phyloP scores from a whole-genome alignment of 2,888 invertebrate species.

The Clanis bilineata region DNA sequence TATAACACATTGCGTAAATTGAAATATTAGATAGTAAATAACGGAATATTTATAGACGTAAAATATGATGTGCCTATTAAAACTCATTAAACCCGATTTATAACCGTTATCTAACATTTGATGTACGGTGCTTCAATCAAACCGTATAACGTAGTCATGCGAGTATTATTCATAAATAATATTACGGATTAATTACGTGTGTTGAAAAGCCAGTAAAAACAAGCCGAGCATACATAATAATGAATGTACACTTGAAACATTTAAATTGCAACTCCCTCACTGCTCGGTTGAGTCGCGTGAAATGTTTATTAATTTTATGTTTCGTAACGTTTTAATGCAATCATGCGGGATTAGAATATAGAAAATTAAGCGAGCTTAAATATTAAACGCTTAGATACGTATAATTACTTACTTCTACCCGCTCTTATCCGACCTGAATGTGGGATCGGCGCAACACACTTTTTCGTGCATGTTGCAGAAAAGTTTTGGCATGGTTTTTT shows the following conservation, averaged over 20 bases:
- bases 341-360: background rate
- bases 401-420: too few relatives aligned
- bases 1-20: background rate
- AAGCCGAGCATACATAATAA: background rate
- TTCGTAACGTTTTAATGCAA: background rate
- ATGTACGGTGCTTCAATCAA: background rate
- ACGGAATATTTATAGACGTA: background rate
- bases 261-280: slow-evolving; percentile 2
- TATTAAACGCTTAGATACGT: too few relatives aligned
- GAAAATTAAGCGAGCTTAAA: too few relatives aligned
- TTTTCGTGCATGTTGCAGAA: too few relatives aligned
- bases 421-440: too few relatives aligned
- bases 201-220: slow-evolving; percentile 1
- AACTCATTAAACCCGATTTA: slow-evolving; percentile 1
- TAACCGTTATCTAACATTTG: slow-evolving; percentile 2
- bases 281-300: background rate
- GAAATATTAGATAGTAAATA: background rate
- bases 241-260: slow-evolving; percentile 5
- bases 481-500: too few relatives aligned
- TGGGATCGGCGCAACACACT: too few relatives aligned
- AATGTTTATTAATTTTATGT: slow-evolving; percentile 5
- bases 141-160: background rate
- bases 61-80: background rate
- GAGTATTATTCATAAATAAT: background rate
- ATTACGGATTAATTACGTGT: slow-evolving; percentile 10